A percentile compares a stretch with the other conserved stretches of the same genome.
These are phyloP conservation scores for Clostera curtula DNA, from an alignment of 2,888 invertebrate species.

Conservation along the genomic window DNA sequence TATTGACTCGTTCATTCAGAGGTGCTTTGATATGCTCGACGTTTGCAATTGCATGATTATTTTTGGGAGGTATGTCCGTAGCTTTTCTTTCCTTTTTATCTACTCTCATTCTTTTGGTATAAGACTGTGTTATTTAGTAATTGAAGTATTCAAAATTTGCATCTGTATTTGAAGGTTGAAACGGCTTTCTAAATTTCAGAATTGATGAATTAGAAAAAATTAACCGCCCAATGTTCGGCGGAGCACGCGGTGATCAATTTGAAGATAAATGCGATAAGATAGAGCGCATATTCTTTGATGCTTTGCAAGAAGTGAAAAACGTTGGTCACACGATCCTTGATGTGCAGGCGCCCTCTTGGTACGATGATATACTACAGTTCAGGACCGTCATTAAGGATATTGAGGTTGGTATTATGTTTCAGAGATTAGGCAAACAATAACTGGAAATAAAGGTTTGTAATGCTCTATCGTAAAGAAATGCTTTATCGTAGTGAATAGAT, in stretches of 20 bases:
- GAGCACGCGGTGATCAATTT: conserved; percentile 80
- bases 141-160: too few species aligned
- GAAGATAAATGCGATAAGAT: conserved; percentile 80
- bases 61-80: conserved; percentile 78
- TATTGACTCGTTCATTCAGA: conserved; percentile 88
- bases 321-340: conserved; percentile 81
- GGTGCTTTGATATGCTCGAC: conserved; percentile 89
- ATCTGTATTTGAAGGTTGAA: too few species aligned
- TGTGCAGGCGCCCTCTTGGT: conserved; percentile 89
- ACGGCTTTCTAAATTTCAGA: conserved; percentile 45
- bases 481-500: too few species aligned
- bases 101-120: too few species aligned
- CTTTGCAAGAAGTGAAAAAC: conserved; percentile 75
- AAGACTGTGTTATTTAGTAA: too few species aligned
- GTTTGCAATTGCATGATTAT: conserved; percentile 92
- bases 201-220: conserved; percentile 82
- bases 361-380: conserved; percentile 80
- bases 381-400: conserved; percentile 76
- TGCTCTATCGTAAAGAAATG: too few species aligned
- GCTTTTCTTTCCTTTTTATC: not conserved
- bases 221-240: conserved; percentile 83
- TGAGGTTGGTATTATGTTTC: too few species aligned
- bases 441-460: too few species aligned
- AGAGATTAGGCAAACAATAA: too few species aligned
- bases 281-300: conserved; percentile 82